Base-by-base conservation (phyloP, 2,888 invertebrate species). In the Drosophila quinaria region DNA sequence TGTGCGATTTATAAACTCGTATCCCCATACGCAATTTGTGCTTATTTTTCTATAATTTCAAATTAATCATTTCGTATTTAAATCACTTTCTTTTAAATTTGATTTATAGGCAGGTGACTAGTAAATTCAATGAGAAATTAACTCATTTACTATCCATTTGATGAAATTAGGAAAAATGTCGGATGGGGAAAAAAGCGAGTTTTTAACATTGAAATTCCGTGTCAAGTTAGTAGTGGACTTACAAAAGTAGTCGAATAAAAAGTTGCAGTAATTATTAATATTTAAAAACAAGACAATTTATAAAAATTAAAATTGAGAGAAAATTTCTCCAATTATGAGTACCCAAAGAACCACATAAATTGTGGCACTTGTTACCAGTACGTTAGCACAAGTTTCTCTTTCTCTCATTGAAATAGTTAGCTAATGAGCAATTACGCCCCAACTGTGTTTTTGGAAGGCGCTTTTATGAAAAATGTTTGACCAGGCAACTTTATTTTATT, bases 391-490 rank as follows among this genome's bases (percentile, higher is more conserved):
- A 25, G 25, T 25, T 25, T 25, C 25, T 25, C 25, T 25, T 6
- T 25, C 25, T 25, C 25, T 25, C 37, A 56, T 56, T 44, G 41
- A 9, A 50, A 58, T 64, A 59, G 42, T 59, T 59, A 8, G 37
- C 59, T 64, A 63, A 55, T 52, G 44, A 64, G 33, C 50, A 68
- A 56, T 56, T 46, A 56, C 35, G 56, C 9, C 63, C 29, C 25
- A 22, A 19, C 31, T 17, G 19, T 17, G 17, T 29, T 15, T 17
- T 37, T 58, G 4, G 29, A 15, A 15, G 19, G 13, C n/a, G 4
- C 15, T 22, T 11, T 44, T 41, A 17, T 56, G 63, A 49, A 49
- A 56, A 63, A 56, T 49, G 25, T 56, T 51, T 31, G 31, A 44
- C 37, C 15, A 19, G 42, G 29, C 64, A 46, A 19, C 15, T 15